These are phyloP conservation scores for Rhyacophila brunnea DNA, from an alignment of 1,140 invertebrate species.

Conservation along the genomic window DNA sequence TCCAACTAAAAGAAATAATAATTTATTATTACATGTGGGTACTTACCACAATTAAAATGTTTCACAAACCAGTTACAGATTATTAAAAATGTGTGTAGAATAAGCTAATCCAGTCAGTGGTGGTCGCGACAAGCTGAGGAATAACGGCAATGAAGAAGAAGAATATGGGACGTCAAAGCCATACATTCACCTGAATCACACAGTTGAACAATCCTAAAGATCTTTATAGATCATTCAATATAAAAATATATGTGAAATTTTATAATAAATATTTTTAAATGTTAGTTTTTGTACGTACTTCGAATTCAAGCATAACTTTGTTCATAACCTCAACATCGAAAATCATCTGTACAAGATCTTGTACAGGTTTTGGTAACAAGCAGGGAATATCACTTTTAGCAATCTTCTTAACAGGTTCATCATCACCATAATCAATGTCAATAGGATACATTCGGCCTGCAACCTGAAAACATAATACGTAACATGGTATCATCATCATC, in stretches of 20 bases:
- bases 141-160: too few species aligned
- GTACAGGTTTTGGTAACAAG: conserved; percentile 72
- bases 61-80: too few species aligned
- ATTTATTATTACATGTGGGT: too few species aligned
- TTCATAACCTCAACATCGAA: conserved; percentile 94
- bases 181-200: too few species aligned
- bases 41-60: too few species aligned
- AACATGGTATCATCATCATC: too few species aligned
- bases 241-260: not conserved
- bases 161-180: too few species aligned
- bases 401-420: conserved; percentile 39
- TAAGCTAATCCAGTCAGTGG: too few species aligned
- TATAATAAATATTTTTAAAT: not conserved
- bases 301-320: conserved; percentile 89
- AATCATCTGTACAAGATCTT: conserved; percentile 81
- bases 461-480: conserved; percentile 37
- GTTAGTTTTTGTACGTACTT: conserved; percentile 54
- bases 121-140: too few species aligned
- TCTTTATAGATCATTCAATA: not conserved
- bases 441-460: conserved; percentile 84
- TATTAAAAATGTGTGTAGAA: too few species aligned
- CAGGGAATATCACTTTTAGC: conserved; percentile 57
- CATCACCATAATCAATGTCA: conserved; percentile 84
- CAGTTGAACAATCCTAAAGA: too few species aligned
- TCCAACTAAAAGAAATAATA: conserved; percentile 73